These are phyloP conservation scores for Colostygia pectinataria DNA, from an alignment of 2,888 invertebrate genomes.

Conservation along the genomic window DNA sequence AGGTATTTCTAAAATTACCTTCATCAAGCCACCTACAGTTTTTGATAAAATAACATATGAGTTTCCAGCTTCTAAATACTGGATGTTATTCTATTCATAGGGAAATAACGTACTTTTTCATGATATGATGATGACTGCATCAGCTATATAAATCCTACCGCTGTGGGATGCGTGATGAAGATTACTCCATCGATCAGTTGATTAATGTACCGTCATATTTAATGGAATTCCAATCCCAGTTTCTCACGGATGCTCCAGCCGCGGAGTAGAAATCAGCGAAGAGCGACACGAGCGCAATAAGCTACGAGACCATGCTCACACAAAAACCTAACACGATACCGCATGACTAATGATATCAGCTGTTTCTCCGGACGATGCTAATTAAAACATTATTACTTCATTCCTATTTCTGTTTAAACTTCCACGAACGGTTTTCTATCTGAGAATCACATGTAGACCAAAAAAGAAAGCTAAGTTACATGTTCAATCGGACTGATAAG, in stretches of 20 bases:
- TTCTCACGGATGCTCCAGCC: conserved; percentile 59
- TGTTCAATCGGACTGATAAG: no score
- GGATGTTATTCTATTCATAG: no score
- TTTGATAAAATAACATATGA: conserved; percentile 4
- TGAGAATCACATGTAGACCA: conserved; percentile 20
- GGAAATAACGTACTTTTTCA: no score
- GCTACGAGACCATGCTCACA: conserved; percentile 46
- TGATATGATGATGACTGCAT: neutral
- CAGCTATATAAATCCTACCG: neutral
- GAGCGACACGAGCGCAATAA: conserved; percentile 60
- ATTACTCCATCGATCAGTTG: conserved; percentile 36
- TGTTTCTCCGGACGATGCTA: conserved; percentile 59
- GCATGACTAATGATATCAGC: conserved; percentile 67
- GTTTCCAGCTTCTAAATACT: neutral
- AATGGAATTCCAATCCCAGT: conserved; percentile 62
- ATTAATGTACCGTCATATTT: conserved; percentile 55
- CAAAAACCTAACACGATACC: conserved; percentile 57
- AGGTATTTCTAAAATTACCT: conserved; percentile 26
- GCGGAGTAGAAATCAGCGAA: conserved; percentile 63
- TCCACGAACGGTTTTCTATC: conserved; percentile 25
- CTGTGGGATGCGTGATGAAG: conserved; percentile 15
- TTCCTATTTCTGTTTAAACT: conserved; percentile 23
- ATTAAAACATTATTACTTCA: conserved; percentile 56
- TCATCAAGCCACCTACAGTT: conserved; percentile 23
- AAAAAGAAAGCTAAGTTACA: conserved; percentile 58